These are phyloP conservation scores for Brachyrhaphis roseni DNA, from an alignment of 2,797 vertebrate species.

Conservation along the genomic window DNA sequence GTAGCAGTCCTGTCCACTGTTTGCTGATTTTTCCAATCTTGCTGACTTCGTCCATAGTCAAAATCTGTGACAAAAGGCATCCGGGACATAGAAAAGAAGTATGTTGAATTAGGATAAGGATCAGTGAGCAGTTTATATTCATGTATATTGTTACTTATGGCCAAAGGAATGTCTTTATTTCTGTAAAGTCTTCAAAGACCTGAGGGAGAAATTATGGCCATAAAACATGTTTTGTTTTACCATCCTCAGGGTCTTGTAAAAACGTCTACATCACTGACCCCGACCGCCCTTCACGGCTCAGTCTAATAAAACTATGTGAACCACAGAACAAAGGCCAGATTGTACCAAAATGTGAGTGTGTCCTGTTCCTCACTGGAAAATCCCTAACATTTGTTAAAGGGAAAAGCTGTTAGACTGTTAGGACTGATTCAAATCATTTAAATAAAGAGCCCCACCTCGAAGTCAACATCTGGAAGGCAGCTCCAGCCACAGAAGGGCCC, in stretches of 20 bases:
- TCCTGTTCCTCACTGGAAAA: constrained; percentile 26
- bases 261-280: constrained; percentile 62
- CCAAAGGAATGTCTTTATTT: constrained; percentile 23
- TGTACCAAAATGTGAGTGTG: constrained; percentile 53
- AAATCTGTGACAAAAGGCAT: constrained; percentile 80
- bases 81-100: constrained; percentile 17
- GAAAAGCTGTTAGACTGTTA: constrained; percentile 28
- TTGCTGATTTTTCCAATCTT: constrained; percentile 97
- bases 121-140: constrained; percentile 31
- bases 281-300: constrained; percentile 49
- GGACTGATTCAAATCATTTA: constrained; percentile 41
- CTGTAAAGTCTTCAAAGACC: constrained; percentile 52
- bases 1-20: constrained; percentile 95
- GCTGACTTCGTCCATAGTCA: constrained; percentile 89
- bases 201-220: constrained; percentile 8
- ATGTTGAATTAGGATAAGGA: constrained; percentile 27
- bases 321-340: constrained; percentile 61
- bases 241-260: constrained; percentile 40
- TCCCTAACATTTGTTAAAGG: constrained; percentile 10
- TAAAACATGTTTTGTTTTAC: constrained; percentile 57
- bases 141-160: constrained; percentile 8
- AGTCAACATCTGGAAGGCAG: constrained; percentile 90
- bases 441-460: constrained; percentile 84
- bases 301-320: constrained; percentile 66
- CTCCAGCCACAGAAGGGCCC: constrained; percentile 90